Percentiles rank a stretch among this genome's conserved stretches.
phyloP scores from a whole-genome alignment of 2,113 vertebrate genomes.

The Sorex fumeus region DNA sequence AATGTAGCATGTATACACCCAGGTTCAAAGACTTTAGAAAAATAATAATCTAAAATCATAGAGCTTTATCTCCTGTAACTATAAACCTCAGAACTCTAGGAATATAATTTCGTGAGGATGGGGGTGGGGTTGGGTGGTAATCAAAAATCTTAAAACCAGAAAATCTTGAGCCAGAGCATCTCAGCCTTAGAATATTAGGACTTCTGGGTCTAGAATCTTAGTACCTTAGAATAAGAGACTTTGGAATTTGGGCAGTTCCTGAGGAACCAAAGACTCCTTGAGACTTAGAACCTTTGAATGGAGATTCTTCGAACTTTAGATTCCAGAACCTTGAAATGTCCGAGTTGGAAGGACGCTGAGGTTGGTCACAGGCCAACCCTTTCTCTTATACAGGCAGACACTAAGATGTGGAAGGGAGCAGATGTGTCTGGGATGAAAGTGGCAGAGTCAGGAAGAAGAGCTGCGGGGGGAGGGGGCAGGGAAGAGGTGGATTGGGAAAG shows the following conservation, averaged over 20 bases:
- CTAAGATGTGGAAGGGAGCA: neutral
- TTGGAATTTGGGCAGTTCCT: slow-evolving; percentile 50
- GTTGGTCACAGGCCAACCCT: slow-evolving; percentile 3
- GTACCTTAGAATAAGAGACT: slow-evolving; percentile 33
- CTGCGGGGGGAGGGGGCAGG: neutral
- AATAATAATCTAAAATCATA: slow-evolving; percentile 61
- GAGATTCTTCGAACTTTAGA: slow-evolving; percentile 50
- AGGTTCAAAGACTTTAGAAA: slow-evolving; percentile 30
- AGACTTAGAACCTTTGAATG: slow-evolving; percentile 45
- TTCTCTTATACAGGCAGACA: neutral
- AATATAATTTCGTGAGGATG: neutral
- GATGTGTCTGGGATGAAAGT: slow-evolving; percentile 24
- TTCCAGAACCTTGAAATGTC: slow-evolving; percentile 58
- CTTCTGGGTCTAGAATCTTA: slow-evolving; percentile 22
- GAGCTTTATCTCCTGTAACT: slow-evolving; percentile 12
- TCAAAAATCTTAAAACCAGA: slow-evolving; percentile 46
- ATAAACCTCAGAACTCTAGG: slow-evolving; percentile 54
- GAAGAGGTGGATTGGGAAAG: slow-evolving; percentile 18
- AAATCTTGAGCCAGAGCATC: slow-evolving; percentile 42
- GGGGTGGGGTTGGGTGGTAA: neutral
- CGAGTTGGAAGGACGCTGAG: neutral
- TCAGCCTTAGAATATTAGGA: slow-evolving; percentile 41
- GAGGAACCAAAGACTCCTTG: slow-evolving; percentile 54
- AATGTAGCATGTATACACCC: neutral
- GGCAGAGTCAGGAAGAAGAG: slow-evolving; percentile 24